Base-by-base conservation (phyloP, 2,113 vertebrate species). In the Trichomycterus rosablanca region DNA sequence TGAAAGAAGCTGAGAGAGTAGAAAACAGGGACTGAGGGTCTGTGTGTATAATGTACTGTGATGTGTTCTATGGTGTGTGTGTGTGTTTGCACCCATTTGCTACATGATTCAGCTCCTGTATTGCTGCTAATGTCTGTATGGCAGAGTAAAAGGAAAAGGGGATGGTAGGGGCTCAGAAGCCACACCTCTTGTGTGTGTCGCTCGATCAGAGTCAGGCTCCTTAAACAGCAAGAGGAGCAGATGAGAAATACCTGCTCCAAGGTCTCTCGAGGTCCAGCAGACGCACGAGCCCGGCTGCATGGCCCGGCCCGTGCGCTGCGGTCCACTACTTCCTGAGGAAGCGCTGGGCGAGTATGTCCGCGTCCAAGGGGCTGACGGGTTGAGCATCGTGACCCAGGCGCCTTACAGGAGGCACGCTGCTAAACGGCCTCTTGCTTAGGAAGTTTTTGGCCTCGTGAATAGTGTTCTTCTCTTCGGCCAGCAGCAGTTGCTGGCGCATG, bases 401-500 rank as follows among this genome's bases (percentile, higher is more conserved):
- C 7, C 95, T 86, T 59, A 99, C 93, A 0, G 93, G 93, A 0
- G 95, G 95, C 67, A 93, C 87, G 74, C 89, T 93, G 73, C 94
- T 88, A 1, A 93, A 92, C 75, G 93, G 95, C 43, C 93, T 87
- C 83, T 94, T 95, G 72, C 89, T 89, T 2, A 89, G 88, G 84
- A 94, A 95, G 83, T 87, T 86, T 80, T 97, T 96, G 78, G 92
- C 91, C 79, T 97, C 94, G 0, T 97, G 94, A 23, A 92, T 82
- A 65, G 90, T 93, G 89, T 93, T 97, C 80, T 98, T 98, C 81
- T 98, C 96, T 80, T 99, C 96, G 0, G 96, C 96, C 83, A 98
- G 76, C 78, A 99, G 79, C 76, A 99, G 87, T 85, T 99, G 96
- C 85, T 99, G 96, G 44, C 96, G 89, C 96, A 99, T 99, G 89